phyloP scores from a whole-genome alignment of 2,113 vertebrate species.

The Lamprotornis superbus region DNA sequence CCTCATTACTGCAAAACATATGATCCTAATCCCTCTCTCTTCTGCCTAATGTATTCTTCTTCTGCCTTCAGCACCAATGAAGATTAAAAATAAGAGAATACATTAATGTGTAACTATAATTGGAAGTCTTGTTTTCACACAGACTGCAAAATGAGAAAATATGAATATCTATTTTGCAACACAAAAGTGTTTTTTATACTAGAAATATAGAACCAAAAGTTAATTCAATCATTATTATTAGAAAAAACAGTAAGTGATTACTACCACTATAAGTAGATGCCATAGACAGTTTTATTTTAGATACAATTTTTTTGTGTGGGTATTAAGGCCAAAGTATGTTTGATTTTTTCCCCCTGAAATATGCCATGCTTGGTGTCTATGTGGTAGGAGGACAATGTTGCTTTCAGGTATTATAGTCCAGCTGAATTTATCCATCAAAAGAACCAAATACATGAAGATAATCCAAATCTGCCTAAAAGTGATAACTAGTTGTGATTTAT shows the following conservation, averaged over 20 bases:
- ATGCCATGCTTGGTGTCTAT: neutral
- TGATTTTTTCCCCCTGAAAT: neutral
- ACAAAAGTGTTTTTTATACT: neutral
- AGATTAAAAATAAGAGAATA: neutral
- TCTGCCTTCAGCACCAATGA: neutral
- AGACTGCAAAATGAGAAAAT: neutral
- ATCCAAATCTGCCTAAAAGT: neutral
- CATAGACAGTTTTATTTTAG: neutral
- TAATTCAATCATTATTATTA: neutral
- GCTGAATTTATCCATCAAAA: neutral
- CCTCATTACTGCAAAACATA: neutral
- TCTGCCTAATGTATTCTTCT: neutral
- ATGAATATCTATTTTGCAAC: neutral
- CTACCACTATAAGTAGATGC: neutral
- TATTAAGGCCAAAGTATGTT: neutral
- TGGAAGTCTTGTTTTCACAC: neutral
- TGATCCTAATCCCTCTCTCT: neutral
- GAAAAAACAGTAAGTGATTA: neutral
- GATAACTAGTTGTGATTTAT: neutral
- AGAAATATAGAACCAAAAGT: neutral
- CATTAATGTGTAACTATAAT: neutral
- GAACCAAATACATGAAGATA: neutral
- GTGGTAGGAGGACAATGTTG: neutral
- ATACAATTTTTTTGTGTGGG: rapidly evolving
- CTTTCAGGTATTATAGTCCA: neutral